Evolutionary conservation across 2,888 invertebrate species (phyloP), one percentile per base, ranked within the genome.

Genomic region (Nomada fucata): DNA sequence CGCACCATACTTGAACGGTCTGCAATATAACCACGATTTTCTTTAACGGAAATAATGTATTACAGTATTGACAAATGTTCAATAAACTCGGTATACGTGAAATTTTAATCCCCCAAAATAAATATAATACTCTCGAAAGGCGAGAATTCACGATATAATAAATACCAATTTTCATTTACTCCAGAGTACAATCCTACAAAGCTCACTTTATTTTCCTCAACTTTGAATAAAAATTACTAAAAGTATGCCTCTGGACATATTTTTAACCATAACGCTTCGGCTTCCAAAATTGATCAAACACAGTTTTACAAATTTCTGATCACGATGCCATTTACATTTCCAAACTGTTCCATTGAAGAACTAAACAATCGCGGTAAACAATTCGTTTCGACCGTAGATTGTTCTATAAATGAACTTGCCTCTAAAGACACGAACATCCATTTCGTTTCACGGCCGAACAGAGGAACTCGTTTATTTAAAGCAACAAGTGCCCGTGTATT

Each of bases 401-500:
- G 44, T 53, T 47, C 5, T 50, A 15, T 67, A 52, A 60, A 67
- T 26, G 42, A 13, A 13, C 23, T 57, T 70, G 15, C 23, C 29
- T 44, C 47, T 13, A 13, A 52, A 59, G 23, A 29, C 42, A 20
- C 18, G 23, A 59, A 64, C 44, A 64, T 64, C 3, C 23, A 11
- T 50, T n/a, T 42, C 59, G 59, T 42, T 57, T 69, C 64, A 55
- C 67, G 64, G 57, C 57, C 63, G 50, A 23, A 47, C 36, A 42
- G 69, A 74, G 18, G 15, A 59, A 74, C 59, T 50, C 44, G 59
- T 74, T 80, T 65, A 70, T 81, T 80, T 74, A 69, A 60, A 69
- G 81, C 74, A 81, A 80, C 81, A 81, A 80, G 81, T 81, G 80
- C 73, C 64, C 47, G 60, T 53, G 36, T 36, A 57, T 63, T 70